These are phyloP conservation scores for Lepus oiostolus DNA, from an alignment of 2,797 vertebrate species.

Conservation along the genomic window DNA sequence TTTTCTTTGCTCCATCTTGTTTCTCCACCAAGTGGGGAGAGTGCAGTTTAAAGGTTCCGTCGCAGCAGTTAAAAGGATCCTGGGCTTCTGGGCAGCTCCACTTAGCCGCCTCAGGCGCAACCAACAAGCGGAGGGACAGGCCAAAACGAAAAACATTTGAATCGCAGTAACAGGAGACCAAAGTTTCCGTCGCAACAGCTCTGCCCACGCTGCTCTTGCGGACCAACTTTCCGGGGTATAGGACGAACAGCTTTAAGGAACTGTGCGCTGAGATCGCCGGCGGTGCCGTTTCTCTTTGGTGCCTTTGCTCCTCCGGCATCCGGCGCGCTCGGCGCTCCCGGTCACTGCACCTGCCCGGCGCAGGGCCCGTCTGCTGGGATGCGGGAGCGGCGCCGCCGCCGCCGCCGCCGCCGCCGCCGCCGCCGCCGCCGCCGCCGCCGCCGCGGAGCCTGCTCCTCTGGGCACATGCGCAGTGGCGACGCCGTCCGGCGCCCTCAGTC, in stretches of 20 bases:
- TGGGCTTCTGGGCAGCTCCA: not conserved
- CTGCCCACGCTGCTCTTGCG: not conserved
- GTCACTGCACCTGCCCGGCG: not conserved
- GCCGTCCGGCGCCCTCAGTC: constrained; percentile 73
- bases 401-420: fast-evolving
- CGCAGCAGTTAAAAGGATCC: not conserved
- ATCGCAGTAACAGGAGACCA: not conserved
- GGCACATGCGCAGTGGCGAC: constrained; percentile 77
- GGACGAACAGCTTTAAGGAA: not conserved
- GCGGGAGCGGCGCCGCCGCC: not conserved
- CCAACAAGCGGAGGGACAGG: not conserved
- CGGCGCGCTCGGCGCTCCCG: fast-evolving
- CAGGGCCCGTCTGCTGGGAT: fast-evolving
- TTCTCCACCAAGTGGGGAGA: not conserved
- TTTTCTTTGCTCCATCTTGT: not conserved
- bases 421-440: too few relatives aligned
- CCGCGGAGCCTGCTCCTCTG: not conserved
- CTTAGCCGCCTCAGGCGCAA: not conserved
- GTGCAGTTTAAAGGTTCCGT: not conserved
- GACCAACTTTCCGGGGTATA: not conserved
- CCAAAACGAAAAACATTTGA: not conserved
- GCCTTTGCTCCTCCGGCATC: not conserved
- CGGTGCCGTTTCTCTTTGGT: fast-evolving
- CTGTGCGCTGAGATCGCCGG: not conserved
- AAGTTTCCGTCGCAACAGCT: not conserved